Evolutionary conservation across 2,888 invertebrate genomes (phyloP), one percentile per base, ranked within the genome.

Genomic region (Cryptosula pallasiana): DNA sequence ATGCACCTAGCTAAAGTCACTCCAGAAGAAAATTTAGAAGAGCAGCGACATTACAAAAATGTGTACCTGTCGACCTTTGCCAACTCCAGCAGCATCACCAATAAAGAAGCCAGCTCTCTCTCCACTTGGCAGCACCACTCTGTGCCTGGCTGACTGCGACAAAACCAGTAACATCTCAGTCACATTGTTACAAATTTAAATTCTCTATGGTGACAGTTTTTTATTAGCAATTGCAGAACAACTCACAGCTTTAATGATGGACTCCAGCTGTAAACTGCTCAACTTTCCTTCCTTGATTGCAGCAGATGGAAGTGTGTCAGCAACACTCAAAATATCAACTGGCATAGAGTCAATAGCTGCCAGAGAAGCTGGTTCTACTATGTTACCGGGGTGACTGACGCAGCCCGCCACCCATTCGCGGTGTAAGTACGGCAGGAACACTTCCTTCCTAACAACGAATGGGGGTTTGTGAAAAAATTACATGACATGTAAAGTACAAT

Each of bases 41-140:
- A n/a, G n/a, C n/a, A n/a, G n/a, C n/a, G n/a, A n/a, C n/a, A n/a
- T n/a, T n/a, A n/a, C n/a, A n/a, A n/a, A n/a, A n/a, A n/a, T n/a
- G n/a, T n/a, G n/a, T 72, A 81, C 82, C 79, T 82, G 82, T 75
- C 83, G 74, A 2, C 83, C 83, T 75, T 84, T 84, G 1, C 83
- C 83, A 1, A 84, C 83, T 69, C 83, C 83, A 35, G 83, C 83
- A 23, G 80, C 83, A 77, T 84, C 83, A 3, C 83, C 83, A 69
- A 84, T 79, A 71, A 84, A 82, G 76, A 83, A 83, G 9, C 83
- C 83, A 34, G 83, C 82, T 69, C 83, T 77, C 45, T 76, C 78
- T 27, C 81, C 81, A 76, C 78, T 80, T 5, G 81, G 79, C 35
- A 83, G 75, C 20, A 82, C 78, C 72, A 79, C 76, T 72, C 80